phyloP scores from a whole-genome alignment of 2,113 vertebrate genomes.

The Porphyrio hochstetteri region DNA sequence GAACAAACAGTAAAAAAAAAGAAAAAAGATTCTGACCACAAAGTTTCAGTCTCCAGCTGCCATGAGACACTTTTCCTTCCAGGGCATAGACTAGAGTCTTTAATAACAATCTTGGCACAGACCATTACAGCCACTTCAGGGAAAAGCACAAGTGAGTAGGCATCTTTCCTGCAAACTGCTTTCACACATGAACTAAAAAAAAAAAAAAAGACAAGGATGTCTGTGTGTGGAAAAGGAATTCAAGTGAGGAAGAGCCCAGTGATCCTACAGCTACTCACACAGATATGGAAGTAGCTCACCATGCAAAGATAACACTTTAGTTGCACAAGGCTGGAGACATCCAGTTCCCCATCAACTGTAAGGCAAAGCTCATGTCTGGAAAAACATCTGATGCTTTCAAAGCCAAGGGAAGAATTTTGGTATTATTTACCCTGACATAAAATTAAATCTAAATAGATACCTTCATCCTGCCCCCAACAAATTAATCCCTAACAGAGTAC shows the following conservation, averaged over 20 bases:
- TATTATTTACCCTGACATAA: not conserved
- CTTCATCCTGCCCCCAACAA: not conserved
- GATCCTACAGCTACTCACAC: not conserved
- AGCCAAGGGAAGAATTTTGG: not conserved
- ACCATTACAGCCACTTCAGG: not conserved
- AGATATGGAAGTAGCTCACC: not conserved
- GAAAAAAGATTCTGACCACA: not conserved
- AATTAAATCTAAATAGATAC: not conserved
- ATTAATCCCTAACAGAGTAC: not conserved
- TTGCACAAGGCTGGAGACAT: not conserved
- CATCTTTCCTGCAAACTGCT: not conserved
- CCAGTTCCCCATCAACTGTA: not conserved
- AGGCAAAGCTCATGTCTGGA: not conserved
- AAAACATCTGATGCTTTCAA: not conserved
- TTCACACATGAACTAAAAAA: not conserved
- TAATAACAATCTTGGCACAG: not conserved
- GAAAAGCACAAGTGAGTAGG: conserved; percentile 1
- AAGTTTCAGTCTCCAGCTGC: conserved; percentile 38
- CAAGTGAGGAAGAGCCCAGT: not conserved
- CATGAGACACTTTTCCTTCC: conserved; percentile 30
- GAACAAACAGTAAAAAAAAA: not conserved
- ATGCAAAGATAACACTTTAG: not conserved
- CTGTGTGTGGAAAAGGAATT: not conserved
- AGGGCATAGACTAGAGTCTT: not conserved
- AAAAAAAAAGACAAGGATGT: not conserved